Conservation (phyloP, 2,797 vertebrate genomes). For the Malacoraja senta region DNA sequence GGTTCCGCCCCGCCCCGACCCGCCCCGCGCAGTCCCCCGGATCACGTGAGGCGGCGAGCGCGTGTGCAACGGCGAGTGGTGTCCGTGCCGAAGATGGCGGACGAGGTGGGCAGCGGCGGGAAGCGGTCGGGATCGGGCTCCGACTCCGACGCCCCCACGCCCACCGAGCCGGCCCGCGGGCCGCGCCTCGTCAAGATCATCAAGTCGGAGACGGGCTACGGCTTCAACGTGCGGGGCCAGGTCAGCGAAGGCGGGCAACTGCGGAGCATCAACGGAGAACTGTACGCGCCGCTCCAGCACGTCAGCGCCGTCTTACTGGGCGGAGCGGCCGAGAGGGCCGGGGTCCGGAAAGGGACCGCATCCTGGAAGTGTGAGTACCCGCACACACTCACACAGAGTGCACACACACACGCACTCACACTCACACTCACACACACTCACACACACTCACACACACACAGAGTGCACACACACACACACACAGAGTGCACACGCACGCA, state of each 20-base stretch:
- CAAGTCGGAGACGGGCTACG: constrained; percentile 90
- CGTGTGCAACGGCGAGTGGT: constrained; percentile 8
- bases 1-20: background rate
- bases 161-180: constrained; percentile 57
- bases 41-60: background rate
- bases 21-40: no score
- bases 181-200: constrained; percentile 87
- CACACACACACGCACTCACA: no score
- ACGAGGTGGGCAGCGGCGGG: constrained; percentile 72
- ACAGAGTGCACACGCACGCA: no score
- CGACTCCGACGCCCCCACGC: constrained; percentile 46
- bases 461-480: no score
- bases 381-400: background rate
- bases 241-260: constrained; percentile 93
- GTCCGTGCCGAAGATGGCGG: constrained; percentile 70
- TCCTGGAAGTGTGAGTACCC: constrained; percentile 89
- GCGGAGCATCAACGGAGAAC: constrained; percentile 91
- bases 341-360: constrained; percentile 90
- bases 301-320: constrained; percentile 88
- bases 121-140: constrained; percentile 50
- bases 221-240: constrained; percentile 92
- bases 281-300: constrained; percentile 93
- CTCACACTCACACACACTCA: no score
- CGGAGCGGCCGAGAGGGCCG: constrained; percentile 86
- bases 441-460: no score